A percentile compares a stretch with the other conserved stretches of the same genome.
Evolutionary conservation across 2,888 invertebrate species (phyloP).

Genomic region (Ypsolopha sequella): DNA sequence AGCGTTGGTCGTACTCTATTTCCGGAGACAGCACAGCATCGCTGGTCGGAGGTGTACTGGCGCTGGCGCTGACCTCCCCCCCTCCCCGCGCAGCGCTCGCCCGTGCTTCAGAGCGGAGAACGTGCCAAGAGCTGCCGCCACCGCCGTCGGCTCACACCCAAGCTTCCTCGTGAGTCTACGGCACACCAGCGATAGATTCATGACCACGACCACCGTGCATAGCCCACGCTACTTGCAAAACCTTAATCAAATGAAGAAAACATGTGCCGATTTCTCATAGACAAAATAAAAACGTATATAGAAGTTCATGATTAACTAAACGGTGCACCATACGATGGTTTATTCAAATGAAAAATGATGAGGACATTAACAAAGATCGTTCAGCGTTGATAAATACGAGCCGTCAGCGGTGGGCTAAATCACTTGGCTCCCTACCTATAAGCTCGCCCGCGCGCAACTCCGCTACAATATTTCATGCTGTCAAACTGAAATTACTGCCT

Average conservation of each 20-base stretch:
- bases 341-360: neutral
- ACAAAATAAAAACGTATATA: neutral
- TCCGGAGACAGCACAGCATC: constrained; percentile 72
- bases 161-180: constrained; percentile 5
- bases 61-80: constrained; percentile 28
- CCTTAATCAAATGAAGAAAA: too few species aligned
- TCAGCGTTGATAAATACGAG: constrained; percentile 4
- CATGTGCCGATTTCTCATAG: neutral
- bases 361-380: neutral
- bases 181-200: neutral
- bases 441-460: constrained; percentile 12
- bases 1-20: constrained; percentile 59
- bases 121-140: constrained; percentile 46
- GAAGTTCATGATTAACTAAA: too few species aligned
- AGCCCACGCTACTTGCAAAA: neutral
- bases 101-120: constrained; percentile 18
- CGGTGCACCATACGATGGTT: too few species aligned
- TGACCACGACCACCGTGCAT: neutral
- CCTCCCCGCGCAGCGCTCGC: constrained; percentile 27
- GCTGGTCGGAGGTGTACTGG: constrained; percentile 72
- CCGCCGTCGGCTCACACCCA: constrained; percentile 13
- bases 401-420: neutral
- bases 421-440: neutral
- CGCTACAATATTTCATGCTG: constrained; percentile 35
- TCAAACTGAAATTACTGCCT: constrained; percentile 27